A percentile compares a stretch with the other conserved stretches of the same genome.
phyloP scores from a whole-genome alignment of 2,797 vertebrate genomes.

The Pitangus sulphuratus region DNA sequence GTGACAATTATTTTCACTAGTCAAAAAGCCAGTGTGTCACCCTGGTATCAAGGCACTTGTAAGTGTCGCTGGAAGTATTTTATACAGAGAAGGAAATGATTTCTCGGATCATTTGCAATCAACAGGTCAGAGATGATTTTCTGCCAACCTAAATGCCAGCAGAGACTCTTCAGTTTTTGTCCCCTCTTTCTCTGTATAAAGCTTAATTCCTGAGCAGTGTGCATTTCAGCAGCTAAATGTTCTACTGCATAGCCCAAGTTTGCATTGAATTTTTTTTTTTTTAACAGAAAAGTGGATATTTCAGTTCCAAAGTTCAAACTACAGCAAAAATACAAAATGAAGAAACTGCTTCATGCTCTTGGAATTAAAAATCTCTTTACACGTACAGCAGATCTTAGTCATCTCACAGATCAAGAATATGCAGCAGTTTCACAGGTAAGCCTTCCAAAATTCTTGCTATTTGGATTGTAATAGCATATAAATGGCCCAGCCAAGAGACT shows the following conservation, averaged over 20 bases:
- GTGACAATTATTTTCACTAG: not conserved
- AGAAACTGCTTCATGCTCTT: conserved; percentile 83
- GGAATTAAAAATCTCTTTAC: conserved; percentile 84
- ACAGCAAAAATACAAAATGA: conserved; percentile 86
- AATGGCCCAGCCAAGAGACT: not conserved
- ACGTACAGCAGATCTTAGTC: conserved; percentile 81
- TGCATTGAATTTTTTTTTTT: not conserved
- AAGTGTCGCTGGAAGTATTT: not conserved
- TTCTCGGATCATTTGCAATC: not conserved
- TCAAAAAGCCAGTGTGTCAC: not conserved
- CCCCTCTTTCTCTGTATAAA: not conserved
- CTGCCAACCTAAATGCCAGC: not conserved
- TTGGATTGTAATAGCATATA: not conserved
- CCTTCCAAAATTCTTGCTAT: not conserved
- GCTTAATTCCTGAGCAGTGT: not conserved
- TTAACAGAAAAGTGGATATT: conserved; percentile 85
- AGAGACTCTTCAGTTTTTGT: not conserved
- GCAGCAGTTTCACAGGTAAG: conserved; percentile 87
- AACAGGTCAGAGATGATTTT: not conserved
- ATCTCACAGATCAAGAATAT: conserved; percentile 72
- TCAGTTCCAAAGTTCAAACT: conserved; percentile 90
- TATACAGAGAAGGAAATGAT: not conserved
- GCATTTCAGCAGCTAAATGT: not conserved
- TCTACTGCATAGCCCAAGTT: not conserved
- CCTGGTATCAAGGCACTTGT: not conserved